Evolutionary conservation across 1,140 invertebrate species (phyloP), one percentile per base, ranked within the genome.

Genomic region (Zelostemma sp.): DNA sequence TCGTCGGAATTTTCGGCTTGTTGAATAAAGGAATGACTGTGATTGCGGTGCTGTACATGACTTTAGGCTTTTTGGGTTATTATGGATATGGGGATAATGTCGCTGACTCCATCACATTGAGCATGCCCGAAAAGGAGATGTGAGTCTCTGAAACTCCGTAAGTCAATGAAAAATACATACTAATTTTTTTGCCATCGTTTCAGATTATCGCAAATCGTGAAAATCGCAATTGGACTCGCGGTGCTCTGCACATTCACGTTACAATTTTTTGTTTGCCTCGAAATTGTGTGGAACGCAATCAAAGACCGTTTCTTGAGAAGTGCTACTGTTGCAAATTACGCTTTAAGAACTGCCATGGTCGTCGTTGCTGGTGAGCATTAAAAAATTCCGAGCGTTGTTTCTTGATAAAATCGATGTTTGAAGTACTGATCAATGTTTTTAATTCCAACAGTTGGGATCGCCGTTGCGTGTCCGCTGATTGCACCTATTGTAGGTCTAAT

Each of bases 221-320:
- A 95, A 82, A 85, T 98, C 35, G 85, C 95, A 31, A 96, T 98
- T 77, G 93, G 90, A 0, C 76, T 97, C 8, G 94, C 95, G 1
- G 95, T 98, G 1, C 97, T 93, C 78, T 93, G 95, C 77, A 95
- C 95, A 0, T 98, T 97, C 81, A 95, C 93, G n/a, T 88, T 99
- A 38, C 97, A 99, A 84, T 95, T 98, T 77, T 99, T 95, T 82
- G 96, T 99, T 0, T 97, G 96, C 77, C 83, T 94, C 15, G 93
- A 94, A 75, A 95, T 95, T 60, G 89, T 87, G 35, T 94, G 93
- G 93, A 89, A 89, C 75, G 84, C 81, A 25, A 86, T 94, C 31
- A 94, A 94, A 76, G 88, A 92, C 0, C 88, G 86, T 54, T 93
- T 89, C 77, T 84, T 86, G 6, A 91, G 91, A 68, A 88, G 87